Base-by-base conservation (phyloP, 2,797 vertebrate genomes). In the Echeneis naucrates region DNA sequence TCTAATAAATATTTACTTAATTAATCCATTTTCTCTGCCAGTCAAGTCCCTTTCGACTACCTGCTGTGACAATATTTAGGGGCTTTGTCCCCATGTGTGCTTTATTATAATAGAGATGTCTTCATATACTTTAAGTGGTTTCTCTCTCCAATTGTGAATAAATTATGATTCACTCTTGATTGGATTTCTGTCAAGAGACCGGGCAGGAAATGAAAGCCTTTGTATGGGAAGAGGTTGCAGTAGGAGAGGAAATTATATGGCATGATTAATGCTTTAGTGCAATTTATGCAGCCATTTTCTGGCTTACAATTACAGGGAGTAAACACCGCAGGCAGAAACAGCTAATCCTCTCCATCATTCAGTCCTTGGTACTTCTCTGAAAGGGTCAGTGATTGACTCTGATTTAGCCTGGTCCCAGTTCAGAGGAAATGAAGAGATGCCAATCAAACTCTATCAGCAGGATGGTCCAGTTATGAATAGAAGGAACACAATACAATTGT, bases 331-430 rank as follows among this genome's bases (percentile, higher is more conserved):
- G 65, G 65, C 51, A 72, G 48, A 47, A 80, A 65, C 26, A 30
- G 75, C 80, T 87, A 79, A 90, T 89, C 74, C 75, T 77, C 70
- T 68, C 74, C 83, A 78, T 83, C 84, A 85, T 84, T 80, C 82
- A 81, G 72, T 65, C 65, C 45, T 76, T 75, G 82, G 82, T 84
- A 75, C 88, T 75, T 52, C 30, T 85, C 63, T 92, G 89, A 93
- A 92, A 90, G 87, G 89, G 89, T 92, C 90, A 91, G 48, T 91
- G 89, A 92, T 92, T 92, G 88, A 90, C 85, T 90, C 75, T 80
- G 85, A 90, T 90, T 91, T 73, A 55, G 81, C 66, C 78, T 65
- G 62, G 77, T 84, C 69, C 76, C 75, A 77, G 67, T 85, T 88
- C 64, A 60, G 81, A 86, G 82, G 88, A 91, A 92, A 91, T 92